Conservation (phyloP, 2,888 invertebrate genomes). For the Gymnosoma rotundatum region DNA sequence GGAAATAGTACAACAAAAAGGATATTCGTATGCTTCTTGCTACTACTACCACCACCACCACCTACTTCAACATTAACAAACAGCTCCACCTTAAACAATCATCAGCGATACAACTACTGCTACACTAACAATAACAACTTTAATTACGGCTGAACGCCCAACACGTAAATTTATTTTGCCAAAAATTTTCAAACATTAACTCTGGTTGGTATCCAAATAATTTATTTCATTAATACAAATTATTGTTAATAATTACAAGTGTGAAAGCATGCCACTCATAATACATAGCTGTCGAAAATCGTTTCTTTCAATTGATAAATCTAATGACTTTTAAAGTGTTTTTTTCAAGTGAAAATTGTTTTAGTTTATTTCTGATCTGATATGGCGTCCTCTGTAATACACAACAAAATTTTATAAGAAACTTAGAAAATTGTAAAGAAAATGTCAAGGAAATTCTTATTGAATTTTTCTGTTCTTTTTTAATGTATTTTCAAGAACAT, state of each 20-base stretch:
- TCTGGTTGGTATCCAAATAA: conserved; percentile 24
- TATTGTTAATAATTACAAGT: neutral
- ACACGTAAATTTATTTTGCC: conserved; percentile 19
- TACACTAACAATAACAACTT: conserved; percentile 6
- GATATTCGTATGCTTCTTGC: conserved; percentile 30
- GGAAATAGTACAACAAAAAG: conserved; percentile 42
- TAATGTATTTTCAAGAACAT: too few relatives aligned
- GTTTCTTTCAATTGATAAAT: neutral
- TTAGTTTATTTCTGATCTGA: too few relatives aligned
- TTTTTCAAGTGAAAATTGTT: too few relatives aligned
- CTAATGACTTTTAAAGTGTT: too few relatives aligned
- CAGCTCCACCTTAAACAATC: neutral
- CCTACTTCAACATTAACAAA: neutral
- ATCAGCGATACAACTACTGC: neutral
- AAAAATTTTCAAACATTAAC: conserved; percentile 49
- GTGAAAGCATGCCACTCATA: conserved; percentile 1
- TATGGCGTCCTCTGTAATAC: too few relatives aligned
- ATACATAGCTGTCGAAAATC: conserved; percentile 26
- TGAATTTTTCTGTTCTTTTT: too few relatives aligned
- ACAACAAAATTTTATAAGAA: too few relatives aligned
- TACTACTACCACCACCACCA: conserved; percentile 21
- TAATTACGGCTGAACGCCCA: conserved; percentile 17
- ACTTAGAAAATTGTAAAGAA: too few relatives aligned
- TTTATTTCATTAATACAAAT: conserved; percentile 9
- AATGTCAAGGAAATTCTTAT: too few relatives aligned